Base-by-base conservation (phyloP, 2,888 invertebrate genomes). In the Synanthedon vespiformis region DNA sequence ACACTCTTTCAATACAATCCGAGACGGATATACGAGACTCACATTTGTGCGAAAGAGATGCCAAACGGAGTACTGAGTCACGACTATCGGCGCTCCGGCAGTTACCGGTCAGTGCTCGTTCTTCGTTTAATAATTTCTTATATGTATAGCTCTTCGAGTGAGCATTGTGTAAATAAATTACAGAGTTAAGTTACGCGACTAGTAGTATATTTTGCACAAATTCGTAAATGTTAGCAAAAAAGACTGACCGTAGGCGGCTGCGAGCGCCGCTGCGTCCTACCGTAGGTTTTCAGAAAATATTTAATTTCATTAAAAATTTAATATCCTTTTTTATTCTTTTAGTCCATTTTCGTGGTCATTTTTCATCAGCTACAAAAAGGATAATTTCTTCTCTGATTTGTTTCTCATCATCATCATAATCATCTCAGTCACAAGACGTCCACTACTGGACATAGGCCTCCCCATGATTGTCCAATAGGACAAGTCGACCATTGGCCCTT, bases 131-230 rank as follows among this genome's bases (percentile, higher is more conserved):
- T 34, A 34, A 63, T 80, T 83, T 74, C 68, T 34, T 10, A 65
- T 67, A 68, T 58, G 63, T 61, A 34, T 6, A 6, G 72, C 74
- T 72, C 77, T 66, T 68, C 63, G 69, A 40, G 40, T 75, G 70
- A 67, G 63, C 63, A 71, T 78, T 81, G 77, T 86, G 86, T 86
- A 86, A 81, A 86, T 85, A 86, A 76, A 79, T 77, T 74, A 75
- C 74, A 69, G 68, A 72, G 70, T 83, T 86, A 80, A 80, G 80
- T 84, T 84, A 77, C 73, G 82, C 81, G 79, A 74, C 72, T 79
- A 74, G 78, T 83, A 79, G 75, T 76, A 84, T 84, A 84, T 83
- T 86, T 87, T 87, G 87, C 87, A 87, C 87, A 87, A 87, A 87
- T 82, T 85, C 75, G 77, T 83, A 78, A 83, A 75, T 67, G 65